Conservation (phyloP, 2,888 invertebrate species). For the Rhimphoctona megacephalus region DNA sequence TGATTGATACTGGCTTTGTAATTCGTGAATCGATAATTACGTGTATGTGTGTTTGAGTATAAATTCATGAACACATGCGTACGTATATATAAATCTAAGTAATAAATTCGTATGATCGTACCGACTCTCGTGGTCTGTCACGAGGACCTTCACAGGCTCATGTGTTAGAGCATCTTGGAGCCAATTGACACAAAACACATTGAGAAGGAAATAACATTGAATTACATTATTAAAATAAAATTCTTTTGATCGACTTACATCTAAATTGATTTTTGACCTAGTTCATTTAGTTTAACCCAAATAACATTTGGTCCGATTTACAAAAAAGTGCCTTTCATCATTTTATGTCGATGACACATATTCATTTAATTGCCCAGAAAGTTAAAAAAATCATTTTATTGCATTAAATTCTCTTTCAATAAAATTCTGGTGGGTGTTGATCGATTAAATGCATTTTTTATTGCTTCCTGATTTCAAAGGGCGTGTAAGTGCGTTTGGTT, state of each 20-base stretch:
- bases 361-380: neutral
- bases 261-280: neutral
- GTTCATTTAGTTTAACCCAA: neutral
- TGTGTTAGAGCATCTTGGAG: neutral
- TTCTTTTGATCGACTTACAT: neutral
- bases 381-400: neutral
- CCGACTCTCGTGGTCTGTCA: neutral
- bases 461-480: neutral
- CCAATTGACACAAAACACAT: neutral
- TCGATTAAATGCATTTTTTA: slow-evolving; percentile 5
- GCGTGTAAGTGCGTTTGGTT: neutral
- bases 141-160: neutral
- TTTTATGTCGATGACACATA: neutral
- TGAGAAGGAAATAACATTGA: slow-evolving; percentile 8
- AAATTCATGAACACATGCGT: neutral
- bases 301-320: neutral
- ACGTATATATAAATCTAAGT: slow-evolving; percentile 4
- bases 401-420: neutral
- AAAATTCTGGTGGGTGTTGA: neutral
- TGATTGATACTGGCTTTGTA: slow-evolving; percentile 59
- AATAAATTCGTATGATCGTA: slow-evolving; percentile 5
- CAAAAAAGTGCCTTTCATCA: neutral
- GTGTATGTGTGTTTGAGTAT: slow-evolving; percentile 23
- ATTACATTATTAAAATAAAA: neutral
- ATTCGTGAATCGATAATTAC: slow-evolving; percentile 73